phyloP scores from a whole-genome alignment of 2,888 invertebrate species.

The Phalera bucephala region DNA sequence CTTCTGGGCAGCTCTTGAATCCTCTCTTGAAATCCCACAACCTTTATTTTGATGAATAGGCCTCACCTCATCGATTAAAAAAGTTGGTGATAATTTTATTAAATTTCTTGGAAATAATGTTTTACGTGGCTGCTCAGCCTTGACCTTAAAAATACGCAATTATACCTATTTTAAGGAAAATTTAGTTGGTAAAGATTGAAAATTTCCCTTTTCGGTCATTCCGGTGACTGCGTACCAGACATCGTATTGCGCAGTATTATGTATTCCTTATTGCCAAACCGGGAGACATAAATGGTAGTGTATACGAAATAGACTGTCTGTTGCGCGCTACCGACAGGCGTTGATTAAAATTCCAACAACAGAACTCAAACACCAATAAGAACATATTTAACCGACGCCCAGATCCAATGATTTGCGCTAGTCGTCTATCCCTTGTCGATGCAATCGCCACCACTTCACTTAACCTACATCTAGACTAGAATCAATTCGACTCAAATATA shows the following conservation, averaged over 20 bases:
- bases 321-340: conserved; percentile 24
- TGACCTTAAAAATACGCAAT: too few relatives aligned
- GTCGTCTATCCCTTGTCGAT: conserved; percentile 6
- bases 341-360: conserved; percentile 47
- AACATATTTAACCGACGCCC: conserved; percentile 10
- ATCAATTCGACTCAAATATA: conserved; percentile 12
- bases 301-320: conserved; percentile 26
- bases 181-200: too few relatives aligned
- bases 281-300: conserved; percentile 50
- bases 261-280: conserved; percentile 53
- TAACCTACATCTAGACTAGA: conserved; percentile 15
- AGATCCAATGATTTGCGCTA: conserved; percentile 15
- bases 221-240: conserved; percentile 20
- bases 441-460: conserved; percentile 19
- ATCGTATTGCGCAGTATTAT: conserved; percentile 25
- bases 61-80: too few relatives aligned
- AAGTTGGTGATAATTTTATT: too few relatives aligned
- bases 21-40: too few relatives aligned
- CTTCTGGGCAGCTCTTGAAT: conserved; percentile 16
- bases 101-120: too few relatives aligned
- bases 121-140: too few relatives aligned
- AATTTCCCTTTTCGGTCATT: too few relatives aligned
- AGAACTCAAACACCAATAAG: conserved; percentile 18
- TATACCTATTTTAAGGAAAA: too few relatives aligned
- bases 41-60: too few relatives aligned